Conservation (phyloP, 2,888 invertebrate genomes). For the Xanthostigma xanthostigma region DNA sequence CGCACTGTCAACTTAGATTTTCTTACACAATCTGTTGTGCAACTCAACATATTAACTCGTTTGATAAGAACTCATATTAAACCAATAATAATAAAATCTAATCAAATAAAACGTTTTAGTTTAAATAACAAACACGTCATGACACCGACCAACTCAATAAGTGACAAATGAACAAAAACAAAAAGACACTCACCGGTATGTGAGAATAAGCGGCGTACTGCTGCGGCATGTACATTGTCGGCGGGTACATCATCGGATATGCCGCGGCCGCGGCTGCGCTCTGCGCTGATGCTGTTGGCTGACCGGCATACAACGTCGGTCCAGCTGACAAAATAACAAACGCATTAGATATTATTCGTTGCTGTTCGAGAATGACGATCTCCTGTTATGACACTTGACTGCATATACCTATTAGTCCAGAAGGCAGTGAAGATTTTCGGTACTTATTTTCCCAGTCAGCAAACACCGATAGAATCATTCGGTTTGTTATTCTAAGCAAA, state of each 20-base stretch:
- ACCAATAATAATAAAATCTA: no score
- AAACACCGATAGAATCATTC: no score
- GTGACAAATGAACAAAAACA: not conserved
- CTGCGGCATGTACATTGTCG: conserved; percentile 6
- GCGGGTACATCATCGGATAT: conserved; percentile 6
- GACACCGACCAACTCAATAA: no score
- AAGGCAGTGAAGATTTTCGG: no score
- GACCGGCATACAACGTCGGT: conserved; percentile 18
- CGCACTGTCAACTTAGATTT: not conserved
- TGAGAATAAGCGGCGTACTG: conserved; percentile 4
- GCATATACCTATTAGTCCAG: not conserved
- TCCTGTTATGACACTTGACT: not conserved
- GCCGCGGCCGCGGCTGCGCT: conserved; percentile 28
- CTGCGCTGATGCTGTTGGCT: conserved; percentile 29
- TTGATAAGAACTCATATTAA: no score
- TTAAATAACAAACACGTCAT: no score
- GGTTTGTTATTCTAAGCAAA: no score
- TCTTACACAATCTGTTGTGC: not conserved
- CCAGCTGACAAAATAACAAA: not conserved
- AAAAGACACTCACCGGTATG: conserved; percentile 1
- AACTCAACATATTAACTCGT: not conserved
- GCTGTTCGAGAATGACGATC: not conserved
- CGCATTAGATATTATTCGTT: not conserved
- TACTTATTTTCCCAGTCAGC: no score
- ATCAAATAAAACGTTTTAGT: no score